Conservation (phyloP, 2,888 invertebrate species). For the Nomada flava region DNA sequence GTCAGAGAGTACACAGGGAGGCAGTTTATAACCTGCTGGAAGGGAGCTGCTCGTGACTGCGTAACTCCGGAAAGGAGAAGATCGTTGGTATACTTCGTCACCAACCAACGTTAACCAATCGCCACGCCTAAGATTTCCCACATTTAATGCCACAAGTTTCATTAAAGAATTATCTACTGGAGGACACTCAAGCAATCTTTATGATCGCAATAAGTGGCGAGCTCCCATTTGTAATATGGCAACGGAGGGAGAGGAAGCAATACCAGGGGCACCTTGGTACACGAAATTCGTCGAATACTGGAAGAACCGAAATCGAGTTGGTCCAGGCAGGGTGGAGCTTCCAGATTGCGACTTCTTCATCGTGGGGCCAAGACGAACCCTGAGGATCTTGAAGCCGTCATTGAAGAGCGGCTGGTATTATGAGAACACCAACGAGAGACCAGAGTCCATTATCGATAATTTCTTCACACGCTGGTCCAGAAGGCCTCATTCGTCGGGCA, state of each 20-base stretch:
- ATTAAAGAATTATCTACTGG: neutral
- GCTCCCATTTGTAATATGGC: slow-evolving; percentile 59
- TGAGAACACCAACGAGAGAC: slow-evolving; percentile 74
- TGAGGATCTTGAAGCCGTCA: slow-evolving; percentile 76
- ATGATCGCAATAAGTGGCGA: slow-evolving; percentile 52
- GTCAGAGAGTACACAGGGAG: slow-evolving; percentile 19
- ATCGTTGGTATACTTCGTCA: neutral
- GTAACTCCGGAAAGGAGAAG: slow-evolving; percentile 11
- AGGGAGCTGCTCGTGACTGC: slow-evolving; percentile 2
- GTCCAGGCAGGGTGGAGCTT: slow-evolving; percentile 76
- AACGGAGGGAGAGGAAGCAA: slow-evolving; percentile 48
- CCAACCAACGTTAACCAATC: neutral
- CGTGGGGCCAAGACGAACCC: slow-evolving; percentile 77
- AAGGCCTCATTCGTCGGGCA: slow-evolving; percentile 79
- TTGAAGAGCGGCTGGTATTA: slow-evolving; percentile 74
- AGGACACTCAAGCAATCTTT: slow-evolving; percentile 38
- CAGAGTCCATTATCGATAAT: slow-evolving; percentile 80
- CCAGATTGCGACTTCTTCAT: slow-evolving; percentile 81
- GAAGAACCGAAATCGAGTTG: slow-evolving; percentile 78
- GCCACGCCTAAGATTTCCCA: neutral
- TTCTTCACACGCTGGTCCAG: slow-evolving; percentile 80
- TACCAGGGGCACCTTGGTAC: slow-evolving; percentile 73
- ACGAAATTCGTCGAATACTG: slow-evolving; percentile 76
- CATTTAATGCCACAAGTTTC: neutral
- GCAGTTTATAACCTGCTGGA: slow-evolving; percentile 5